Conservation (phyloP, 2,797 vertebrate genomes). For the Microctenopoma steveboyesi region DNA sequence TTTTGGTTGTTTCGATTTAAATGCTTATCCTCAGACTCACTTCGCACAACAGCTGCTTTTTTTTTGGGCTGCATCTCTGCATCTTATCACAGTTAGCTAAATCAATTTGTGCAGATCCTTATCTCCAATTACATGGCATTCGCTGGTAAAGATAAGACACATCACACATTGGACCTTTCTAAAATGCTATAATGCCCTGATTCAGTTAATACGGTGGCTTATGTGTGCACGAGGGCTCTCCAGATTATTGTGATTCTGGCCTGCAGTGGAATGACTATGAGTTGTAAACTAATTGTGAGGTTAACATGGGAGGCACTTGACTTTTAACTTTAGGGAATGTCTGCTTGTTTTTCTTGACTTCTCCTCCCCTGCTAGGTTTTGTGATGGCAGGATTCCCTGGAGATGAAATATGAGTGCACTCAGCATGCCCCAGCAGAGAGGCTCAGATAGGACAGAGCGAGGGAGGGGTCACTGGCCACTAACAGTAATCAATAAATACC, state of each 20-base stretch:
- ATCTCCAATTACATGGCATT: conserved; percentile 85
- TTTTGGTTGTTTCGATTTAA: conserved; percentile 61
- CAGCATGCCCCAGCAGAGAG: conserved; percentile 50
- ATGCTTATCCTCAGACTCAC: conserved; percentile 78
- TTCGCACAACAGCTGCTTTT: conserved; percentile 47
- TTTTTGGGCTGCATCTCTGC: conserved; percentile 57
- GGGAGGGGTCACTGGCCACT: conserved; percentile 84
- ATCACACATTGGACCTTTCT: conserved; percentile 78
- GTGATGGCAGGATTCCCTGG: conserved; percentile 81
- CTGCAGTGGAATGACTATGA: conserved; percentile 45
- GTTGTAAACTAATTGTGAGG: conserved; percentile 76
- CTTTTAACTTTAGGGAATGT: conserved; percentile 84
- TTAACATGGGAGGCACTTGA: conserved; percentile 85
- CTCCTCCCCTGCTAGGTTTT: conserved; percentile 58
- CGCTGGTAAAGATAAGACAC: conserved; percentile 85
- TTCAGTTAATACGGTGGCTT: conserved; percentile 56
- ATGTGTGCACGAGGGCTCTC: conserved; percentile 5
- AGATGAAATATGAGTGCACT: conserved; percentile 87
- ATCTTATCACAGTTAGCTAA: conserved; percentile 81
- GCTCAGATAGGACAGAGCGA: conserved; percentile 79
- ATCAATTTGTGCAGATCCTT: conserved; percentile 88
- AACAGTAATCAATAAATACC: conserved; percentile 90
- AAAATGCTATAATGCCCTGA: conserved; percentile 77
- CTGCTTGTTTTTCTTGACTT: conserved; percentile 68
- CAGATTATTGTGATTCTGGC: conserved; percentile 30